These are phyloP conservation scores for Apamea epomidion DNA, from an alignment of 2,888 invertebrate genomes.

Conservation along the genomic window DNA sequence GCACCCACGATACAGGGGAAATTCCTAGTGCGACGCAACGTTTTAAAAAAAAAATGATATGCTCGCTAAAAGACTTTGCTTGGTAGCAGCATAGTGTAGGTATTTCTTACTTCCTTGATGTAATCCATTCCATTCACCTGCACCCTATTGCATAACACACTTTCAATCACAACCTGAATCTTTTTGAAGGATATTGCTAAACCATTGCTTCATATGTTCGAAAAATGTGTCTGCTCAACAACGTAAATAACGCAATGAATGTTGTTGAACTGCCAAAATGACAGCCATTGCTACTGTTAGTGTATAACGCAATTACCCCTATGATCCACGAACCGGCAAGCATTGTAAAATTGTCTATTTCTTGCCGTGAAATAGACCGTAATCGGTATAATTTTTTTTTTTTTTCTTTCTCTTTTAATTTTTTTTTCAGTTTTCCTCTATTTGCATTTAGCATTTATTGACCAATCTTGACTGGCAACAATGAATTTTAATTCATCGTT, in stretches of 20 bases:
- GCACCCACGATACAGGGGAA: too few relatives aligned
- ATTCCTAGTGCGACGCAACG: too few relatives aligned
- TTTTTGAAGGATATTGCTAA: too few relatives aligned
- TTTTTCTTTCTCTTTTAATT: not conserved
- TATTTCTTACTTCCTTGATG: not conserved
- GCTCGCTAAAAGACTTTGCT: not conserved
- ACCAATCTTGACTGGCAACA: slow-evolving; percentile 19
- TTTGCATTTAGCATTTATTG: slow-evolving; percentile 3
- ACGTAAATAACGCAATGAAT: not conserved
- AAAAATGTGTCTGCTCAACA: too few relatives aligned
- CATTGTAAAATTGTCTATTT: not conserved
- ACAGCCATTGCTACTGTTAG: too few relatives aligned
- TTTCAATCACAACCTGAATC: too few relatives aligned
- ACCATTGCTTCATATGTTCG: too few relatives aligned
- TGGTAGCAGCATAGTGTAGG: not conserved
- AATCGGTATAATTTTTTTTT: not conserved
- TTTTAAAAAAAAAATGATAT: too few relatives aligned
- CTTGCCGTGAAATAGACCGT: not conserved
- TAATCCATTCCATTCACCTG: not conserved
- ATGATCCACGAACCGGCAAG: too few relatives aligned
- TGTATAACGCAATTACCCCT: too few relatives aligned
- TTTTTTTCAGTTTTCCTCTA: not conserved
- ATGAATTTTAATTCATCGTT: slow-evolving; percentile 25
- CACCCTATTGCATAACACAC: too few relatives aligned
- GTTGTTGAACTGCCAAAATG: not conserved